Evolutionary conservation across 2,888 invertebrate species (phyloP), one percentile per base, ranked within the genome.

Genomic region (Archips crataeganus): DNA sequence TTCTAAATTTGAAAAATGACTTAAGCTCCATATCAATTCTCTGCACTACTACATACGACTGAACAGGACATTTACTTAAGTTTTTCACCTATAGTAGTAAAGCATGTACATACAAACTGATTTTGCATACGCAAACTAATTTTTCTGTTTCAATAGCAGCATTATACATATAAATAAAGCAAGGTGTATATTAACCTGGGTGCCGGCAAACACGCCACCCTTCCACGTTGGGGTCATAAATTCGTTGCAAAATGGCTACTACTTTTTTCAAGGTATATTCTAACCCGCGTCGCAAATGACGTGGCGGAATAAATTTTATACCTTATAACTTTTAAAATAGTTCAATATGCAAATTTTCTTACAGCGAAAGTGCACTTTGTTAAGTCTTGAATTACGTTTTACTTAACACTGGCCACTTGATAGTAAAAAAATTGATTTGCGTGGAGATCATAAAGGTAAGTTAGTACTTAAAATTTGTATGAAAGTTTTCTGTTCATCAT

Each of bases 151-250:
- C 39, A 39, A 59, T 64, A 63, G 15, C 59, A 36, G 36, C 32
- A 61, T 36, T 42, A 34, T 39, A 23, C 61, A 39, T 39, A 45
- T 45, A 45, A 45, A 45, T 45, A 64, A 57, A 51, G 62, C 23
- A 47, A 36, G 61, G 54, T 63, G 68, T 72, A 72, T 63, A 72
- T 72, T 68, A 72, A 32, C 72, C 54, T 11, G 3, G 61, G 32
- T 32, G 42, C 47, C 15, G 57, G 34, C 47, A 36, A 72, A 34
- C 66, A 63, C 47, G 45, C 34, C 54, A 68, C 64, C 64, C 64
- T 49, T 64, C 47, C 34, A 34, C 62, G 67, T 15, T n/a, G 47
- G 11, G 11, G 47, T 57, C 72, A 57, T 72, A 72, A 72, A 63
- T 68, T 68, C 47, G 9, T 15, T 49, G 36, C 47, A 45, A 68